Evolutionary conservation across 2,888 invertebrate genomes (phyloP).

Genomic region (Dolichopus griseipennis): DNA sequence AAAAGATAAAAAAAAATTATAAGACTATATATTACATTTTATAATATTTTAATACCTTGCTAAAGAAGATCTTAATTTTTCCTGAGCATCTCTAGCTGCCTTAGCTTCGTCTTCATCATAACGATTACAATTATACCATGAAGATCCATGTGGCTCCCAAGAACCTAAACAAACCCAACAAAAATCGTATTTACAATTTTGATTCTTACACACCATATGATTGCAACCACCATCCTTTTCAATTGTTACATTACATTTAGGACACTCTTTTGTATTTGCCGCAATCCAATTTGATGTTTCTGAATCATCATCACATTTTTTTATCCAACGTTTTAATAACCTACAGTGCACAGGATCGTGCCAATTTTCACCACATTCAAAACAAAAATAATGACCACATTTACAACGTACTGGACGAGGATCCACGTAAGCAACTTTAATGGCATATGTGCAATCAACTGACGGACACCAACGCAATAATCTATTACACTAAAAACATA

Average conservation of each 20-base stretch:
- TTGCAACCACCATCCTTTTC: slow-evolving; percentile 98
- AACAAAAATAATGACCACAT: slow-evolving; percentile 91
- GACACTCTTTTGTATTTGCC: slow-evolving; percentile 98
- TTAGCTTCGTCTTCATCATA: slow-evolving; percentile 96
- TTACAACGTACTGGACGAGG: slow-evolving; percentile 85
- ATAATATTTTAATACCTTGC: slow-evolving; percentile 61
- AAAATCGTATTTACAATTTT: slow-evolving; percentile 95
- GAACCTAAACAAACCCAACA: slow-evolving; percentile 99
- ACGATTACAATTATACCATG: slow-evolving; percentile 97
- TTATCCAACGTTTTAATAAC: slow-evolving; percentile 90
- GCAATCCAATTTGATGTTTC: slow-evolving; percentile 99
- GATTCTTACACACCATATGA: slow-evolving; percentile 98
- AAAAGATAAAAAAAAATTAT: not conserved
- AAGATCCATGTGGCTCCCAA: slow-evolving; percentile 97
- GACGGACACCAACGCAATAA: slow-evolving; percentile 96
- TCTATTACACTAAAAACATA: slow-evolving; percentile 71
- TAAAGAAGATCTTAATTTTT: slow-evolving; percentile 83
- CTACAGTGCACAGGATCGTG: slow-evolving; percentile 97
- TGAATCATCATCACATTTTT: slow-evolving; percentile 98
- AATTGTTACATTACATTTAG: slow-evolving; percentile 94
- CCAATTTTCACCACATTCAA: slow-evolving; percentile 93
- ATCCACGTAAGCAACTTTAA: slow-evolving; percentile 86
- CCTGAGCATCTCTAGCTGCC: slow-evolving; percentile 92
- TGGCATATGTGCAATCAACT: slow-evolving; percentile 93
- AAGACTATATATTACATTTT: not conserved